Conservation (phyloP, 2,797 vertebrate species). For the Neostethus bicornis region DNA sequence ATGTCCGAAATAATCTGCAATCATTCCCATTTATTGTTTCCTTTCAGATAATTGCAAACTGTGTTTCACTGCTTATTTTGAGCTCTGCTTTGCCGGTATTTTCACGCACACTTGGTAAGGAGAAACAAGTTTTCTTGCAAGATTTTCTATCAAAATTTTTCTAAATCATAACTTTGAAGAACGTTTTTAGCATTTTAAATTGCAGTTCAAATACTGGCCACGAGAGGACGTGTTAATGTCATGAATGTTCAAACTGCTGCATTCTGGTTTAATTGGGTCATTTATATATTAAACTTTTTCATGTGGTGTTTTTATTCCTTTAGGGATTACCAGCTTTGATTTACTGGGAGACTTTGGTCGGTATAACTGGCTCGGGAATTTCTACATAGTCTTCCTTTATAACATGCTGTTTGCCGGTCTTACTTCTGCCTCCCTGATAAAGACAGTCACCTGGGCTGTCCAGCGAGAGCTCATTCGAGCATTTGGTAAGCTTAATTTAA, state of each 20-base stretch:
- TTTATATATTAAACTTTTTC: constrained; percentile 11
- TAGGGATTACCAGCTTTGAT: constrained; percentile 97
- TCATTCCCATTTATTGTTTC: constrained; percentile 2
- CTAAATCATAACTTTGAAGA: no score
- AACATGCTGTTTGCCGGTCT: constrained; percentile 95
- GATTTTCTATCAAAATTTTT: no score
- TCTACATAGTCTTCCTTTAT: constrained; percentile 94
- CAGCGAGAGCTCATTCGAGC: constrained; percentile 92
- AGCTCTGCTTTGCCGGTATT: constrained; percentile 96
- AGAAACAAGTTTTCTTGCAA: no score
- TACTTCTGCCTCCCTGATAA: constrained; percentile 92
- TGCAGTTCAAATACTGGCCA: constrained; percentile 59
- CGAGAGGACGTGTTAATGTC: constrained; percentile 54
- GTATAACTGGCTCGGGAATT: constrained; percentile 96
- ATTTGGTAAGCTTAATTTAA: constrained; percentile 85
- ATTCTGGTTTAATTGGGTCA: background rate
- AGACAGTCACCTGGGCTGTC: constrained; percentile 90
- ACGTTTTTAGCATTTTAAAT: background rate
- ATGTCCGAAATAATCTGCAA: background rate
- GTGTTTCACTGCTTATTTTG: constrained; percentile 92
- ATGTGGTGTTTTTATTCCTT: background rate
- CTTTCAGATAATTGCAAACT: constrained; percentile 94
- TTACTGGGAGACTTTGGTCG: constrained; percentile 94
- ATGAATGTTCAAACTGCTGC: constrained; percentile 4
- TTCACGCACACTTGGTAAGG: constrained; percentile 94